These are phyloP conservation scores for Lepidurus couesii DNA, from an alignment of 1,140 invertebrate genomes.

Conservation along the genomic window DNA sequence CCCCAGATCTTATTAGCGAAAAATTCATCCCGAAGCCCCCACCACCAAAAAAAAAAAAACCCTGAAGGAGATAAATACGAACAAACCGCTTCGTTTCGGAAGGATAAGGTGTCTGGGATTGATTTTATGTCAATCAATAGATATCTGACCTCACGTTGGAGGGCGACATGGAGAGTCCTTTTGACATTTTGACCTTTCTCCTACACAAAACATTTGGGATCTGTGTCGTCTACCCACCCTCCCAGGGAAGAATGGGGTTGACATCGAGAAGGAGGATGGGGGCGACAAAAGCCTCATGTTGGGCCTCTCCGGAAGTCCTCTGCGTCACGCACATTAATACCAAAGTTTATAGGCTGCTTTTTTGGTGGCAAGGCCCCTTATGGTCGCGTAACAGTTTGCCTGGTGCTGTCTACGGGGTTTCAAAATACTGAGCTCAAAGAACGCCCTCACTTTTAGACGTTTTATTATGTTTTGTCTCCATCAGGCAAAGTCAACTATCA, in stretches of 20 bases:
- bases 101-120: no score
- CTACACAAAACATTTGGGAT: not conserved
- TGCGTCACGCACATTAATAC: constrained; percentile 15
- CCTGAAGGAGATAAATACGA: not conserved
- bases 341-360: not conserved
- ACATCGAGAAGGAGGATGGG: not conserved
- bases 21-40: not conserved
- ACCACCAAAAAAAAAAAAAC: not conserved
- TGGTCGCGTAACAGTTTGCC: not conserved
- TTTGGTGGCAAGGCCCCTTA: not conserved
- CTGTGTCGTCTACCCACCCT: not conserved
- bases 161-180: no score
- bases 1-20: not conserved
- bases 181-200: not conserved
- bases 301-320: not conserved
- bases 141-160: no score
- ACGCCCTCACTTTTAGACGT: not conserved
- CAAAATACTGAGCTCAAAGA: not conserved
- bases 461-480: not conserved
- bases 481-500: not conserved
- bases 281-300: not conserved
- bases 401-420: not conserved
- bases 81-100: no score
- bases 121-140: no score
- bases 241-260: not conserved